Percentiles rank a stretch among this genome's conserved stretches.
Conservation (phyloP, 2,113 vertebrate species). For the Ploceus nigricollis region DNA sequence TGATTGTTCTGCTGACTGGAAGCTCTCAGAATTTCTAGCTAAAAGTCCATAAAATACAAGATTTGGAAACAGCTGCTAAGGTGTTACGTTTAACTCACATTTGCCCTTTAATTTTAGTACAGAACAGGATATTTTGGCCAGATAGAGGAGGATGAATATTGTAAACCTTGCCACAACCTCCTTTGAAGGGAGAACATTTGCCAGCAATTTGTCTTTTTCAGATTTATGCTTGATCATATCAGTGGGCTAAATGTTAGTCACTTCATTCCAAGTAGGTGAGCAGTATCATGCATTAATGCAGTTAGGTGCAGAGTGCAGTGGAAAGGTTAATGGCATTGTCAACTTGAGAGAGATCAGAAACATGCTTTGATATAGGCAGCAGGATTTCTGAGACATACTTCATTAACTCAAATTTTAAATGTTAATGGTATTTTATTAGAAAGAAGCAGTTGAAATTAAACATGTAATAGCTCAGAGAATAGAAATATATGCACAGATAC, state of each 20-base stretch:
- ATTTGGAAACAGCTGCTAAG: background rate
- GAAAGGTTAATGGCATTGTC: conserved; percentile 28
- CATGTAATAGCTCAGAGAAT: background rate
- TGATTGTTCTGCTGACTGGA: background rate
- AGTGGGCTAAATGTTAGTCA: conserved; percentile 25
- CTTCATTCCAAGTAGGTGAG: conserved; percentile 32
- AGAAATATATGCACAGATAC: background rate
- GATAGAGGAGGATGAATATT: background rate
- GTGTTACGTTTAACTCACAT: background rate
- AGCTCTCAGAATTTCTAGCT: background rate
- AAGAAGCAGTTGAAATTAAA: background rate
- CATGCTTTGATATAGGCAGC: background rate
- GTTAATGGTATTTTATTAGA: background rate
- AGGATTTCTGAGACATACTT: background rate
- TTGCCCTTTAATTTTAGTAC: background rate
- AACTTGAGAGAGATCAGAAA: conserved; percentile 7
- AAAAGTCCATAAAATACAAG: background rate
- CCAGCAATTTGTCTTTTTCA: conserved; percentile 26
- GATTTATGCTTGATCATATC: conserved; percentile 6
- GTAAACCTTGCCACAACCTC: background rate
- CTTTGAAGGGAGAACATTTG: background rate
- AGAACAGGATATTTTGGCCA: background rate
- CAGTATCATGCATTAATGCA: background rate
- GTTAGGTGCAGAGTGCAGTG: background rate
- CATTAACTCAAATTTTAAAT: background rate